Evolutionary conservation across 2,797 vertebrate genomes (phyloP), one percentile per base, ranked within the genome.

Genomic region (Pelodytes ibericus): DNA sequence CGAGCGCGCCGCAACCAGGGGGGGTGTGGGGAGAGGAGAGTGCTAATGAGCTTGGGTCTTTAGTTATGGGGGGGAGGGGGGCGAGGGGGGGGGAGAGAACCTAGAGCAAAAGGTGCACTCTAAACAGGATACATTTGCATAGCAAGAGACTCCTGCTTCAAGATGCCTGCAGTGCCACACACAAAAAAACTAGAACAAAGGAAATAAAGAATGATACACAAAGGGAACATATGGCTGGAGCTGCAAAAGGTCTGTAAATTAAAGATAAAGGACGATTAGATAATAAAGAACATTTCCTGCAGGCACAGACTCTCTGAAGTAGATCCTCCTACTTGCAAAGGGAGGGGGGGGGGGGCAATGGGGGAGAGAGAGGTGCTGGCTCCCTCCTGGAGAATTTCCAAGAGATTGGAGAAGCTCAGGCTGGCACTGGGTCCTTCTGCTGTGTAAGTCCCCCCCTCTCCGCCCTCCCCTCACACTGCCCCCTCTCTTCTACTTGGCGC

Each of bases 221-320:
- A 79, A 79, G 58, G 29, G 36, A 18, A 22, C 69, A 72, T 72
- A 53, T 91, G 93, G 94, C 89, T 89, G 82, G 87, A 91, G 89
- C 89, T 88, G 90, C 58, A 88, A 86, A n/a, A 77, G 89, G 91
- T 90, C 89, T 92, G 93, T 95, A 94, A 95, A 95, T 94, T 94
- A 94, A 94, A 92, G 92, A 95, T 94, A 91, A 93, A 93, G 90
- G 87, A 90, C 92, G 90, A 94, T 94, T 93, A 94, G 92, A 93
- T 94, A 94, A 94, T 95, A 92, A 92, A 90, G 89, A 91, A 90
- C 87, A 87, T 89, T 91, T 86, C 86, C 86, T 69, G 29, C 8
- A 31, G 66, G 66, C 66, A 56, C 90, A 88, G 88, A 90, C 88
- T 84, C 83, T 84, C 80, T 84, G 53, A 88, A 83, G 80, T 85